Conservation (phyloP, 2,113 vertebrate genomes). For the Erythrocebus patas region DNA sequence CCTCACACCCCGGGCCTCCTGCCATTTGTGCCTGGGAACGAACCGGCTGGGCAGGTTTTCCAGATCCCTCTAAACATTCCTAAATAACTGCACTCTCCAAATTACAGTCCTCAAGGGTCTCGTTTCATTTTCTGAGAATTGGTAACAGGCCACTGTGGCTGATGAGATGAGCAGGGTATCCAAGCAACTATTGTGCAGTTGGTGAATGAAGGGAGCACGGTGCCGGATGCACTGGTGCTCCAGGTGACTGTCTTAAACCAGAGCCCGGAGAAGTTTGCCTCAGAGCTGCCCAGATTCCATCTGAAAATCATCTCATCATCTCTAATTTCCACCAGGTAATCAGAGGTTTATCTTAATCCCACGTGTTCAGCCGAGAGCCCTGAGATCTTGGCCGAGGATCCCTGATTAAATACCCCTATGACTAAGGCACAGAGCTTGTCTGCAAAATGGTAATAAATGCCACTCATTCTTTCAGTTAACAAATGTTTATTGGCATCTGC, state of each 20-base stretch:
- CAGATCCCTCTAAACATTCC: slow-evolving; percentile 76
- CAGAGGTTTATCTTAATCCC: neutral
- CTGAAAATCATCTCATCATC: slow-evolving; percentile 47
- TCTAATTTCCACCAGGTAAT: neutral
- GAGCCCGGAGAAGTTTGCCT: slow-evolving; percentile 56
- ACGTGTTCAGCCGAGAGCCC: rapidly evolving
- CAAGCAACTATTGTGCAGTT: slow-evolving; percentile 75
- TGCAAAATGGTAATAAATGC: too few relatives aligned
- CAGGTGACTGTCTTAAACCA: neutral
- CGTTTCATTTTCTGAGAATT: slow-evolving; percentile 81
- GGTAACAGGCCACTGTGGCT: slow-evolving; percentile 80
- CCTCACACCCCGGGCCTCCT: neutral
- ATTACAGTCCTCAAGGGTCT: slow-evolving; percentile 79
- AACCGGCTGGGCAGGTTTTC: slow-evolving; percentile 74
- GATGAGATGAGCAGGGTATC: slow-evolving; percentile 78
- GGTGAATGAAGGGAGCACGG: slow-evolving; percentile 67
- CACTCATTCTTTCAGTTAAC: neutral
- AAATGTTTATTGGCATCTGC: rapidly evolving
- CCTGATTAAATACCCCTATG: neutral
- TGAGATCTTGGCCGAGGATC: neutral
- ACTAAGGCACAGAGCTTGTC: neutral
- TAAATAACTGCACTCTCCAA: slow-evolving; percentile 78
- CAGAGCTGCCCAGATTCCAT: slow-evolving; percentile 22
- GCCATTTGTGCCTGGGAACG: slow-evolving; percentile 23
- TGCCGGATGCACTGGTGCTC: slow-evolving; percentile 59